phyloP scores from a whole-genome alignment of 2,797 vertebrate species.

The Enteromius viviparus region DNA sequence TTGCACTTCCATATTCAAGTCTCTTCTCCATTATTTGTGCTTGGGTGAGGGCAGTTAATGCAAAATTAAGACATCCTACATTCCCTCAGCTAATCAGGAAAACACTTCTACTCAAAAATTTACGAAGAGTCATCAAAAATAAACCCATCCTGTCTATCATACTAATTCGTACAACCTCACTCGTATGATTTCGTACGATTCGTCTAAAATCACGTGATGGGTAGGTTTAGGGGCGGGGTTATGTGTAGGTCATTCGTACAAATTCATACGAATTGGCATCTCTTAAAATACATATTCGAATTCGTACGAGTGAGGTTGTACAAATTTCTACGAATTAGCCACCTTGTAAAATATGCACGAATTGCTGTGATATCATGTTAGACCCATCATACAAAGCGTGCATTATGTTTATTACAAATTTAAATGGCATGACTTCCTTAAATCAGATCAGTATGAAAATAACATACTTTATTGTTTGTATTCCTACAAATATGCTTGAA shows the following conservation, averaged over 20 bases:
- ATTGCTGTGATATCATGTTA: too few species aligned
- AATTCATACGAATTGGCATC: too few species aligned
- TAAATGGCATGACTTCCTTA: not conserved
- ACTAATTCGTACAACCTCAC: too few species aligned
- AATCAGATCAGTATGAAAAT: not conserved
- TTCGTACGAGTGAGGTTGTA: too few species aligned
- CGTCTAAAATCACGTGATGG: too few species aligned
- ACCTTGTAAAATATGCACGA: too few species aligned
- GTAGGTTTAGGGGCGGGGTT: too few species aligned
- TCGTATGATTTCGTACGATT: too few species aligned
- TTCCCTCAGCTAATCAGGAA: not conserved
- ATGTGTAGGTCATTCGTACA: too few species aligned
- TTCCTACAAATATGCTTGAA: not conserved
- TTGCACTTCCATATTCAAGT: slow-evolving; percentile 16
- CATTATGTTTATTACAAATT: not conserved
- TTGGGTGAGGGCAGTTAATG: slow-evolving; percentile 7
- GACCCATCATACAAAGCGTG: not conserved
- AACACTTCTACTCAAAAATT: slow-evolving; percentile 4
- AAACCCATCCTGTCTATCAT: not conserved
- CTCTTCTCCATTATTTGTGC: slow-evolving; percentile 35
- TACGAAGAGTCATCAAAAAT: not conserved
- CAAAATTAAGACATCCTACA: slow-evolving; percentile 28
- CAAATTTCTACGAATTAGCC: too few species aligned
- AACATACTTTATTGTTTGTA: not conserved
- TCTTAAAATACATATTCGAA: too few species aligned